phyloP scores from a whole-genome alignment of 2,888 invertebrate genomes.

The Zhuqinia jingwanae region DNA sequence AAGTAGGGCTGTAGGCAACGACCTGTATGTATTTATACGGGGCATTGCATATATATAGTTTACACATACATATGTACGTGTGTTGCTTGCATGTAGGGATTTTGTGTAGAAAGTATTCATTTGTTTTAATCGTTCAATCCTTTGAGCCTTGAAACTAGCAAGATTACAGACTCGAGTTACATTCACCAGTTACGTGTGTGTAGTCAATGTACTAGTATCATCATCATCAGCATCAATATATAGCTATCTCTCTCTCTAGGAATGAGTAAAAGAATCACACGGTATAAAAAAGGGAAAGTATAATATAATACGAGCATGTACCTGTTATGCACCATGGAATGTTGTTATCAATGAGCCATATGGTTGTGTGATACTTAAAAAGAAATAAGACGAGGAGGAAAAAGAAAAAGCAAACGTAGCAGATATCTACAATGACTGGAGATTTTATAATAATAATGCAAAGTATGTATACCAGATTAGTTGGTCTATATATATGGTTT shows the following conservation, averaged over 20 bases:
- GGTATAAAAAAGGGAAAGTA: background rate
- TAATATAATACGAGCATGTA: background rate
- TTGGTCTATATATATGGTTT: too few relatives aligned
- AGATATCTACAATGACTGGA: conserved; percentile 31
- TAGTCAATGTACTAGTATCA: too few relatives aligned
- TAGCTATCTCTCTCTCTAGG: background rate
- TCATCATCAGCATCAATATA: background rate
- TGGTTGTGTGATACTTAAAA: conserved; percentile 36
- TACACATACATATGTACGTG: background rate
- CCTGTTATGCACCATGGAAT: conserved; percentile 8
- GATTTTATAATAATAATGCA: background rate
- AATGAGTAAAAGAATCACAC: background rate
- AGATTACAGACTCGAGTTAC: conserved; percentile 48
- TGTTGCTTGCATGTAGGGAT: conserved; percentile 12
- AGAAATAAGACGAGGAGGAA: conserved; percentile 8
- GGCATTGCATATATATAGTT: too few relatives aligned
- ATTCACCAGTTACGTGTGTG: conserved; percentile 5
- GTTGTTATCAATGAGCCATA: conserved; percentile 67
- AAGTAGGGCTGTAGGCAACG: too few relatives aligned
- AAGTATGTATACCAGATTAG: background rate
- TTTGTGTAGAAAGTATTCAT: conserved; percentile 48
- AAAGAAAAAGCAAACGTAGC: conserved; percentile 23
- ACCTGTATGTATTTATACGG: too few relatives aligned
- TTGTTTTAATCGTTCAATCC: conserved; percentile 68
- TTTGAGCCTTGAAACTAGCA: conserved; percentile 58